Percentiles rank a stretch among this genome's conserved stretches.
phyloP scores from a whole-genome alignment of 2,888 invertebrate genomes.

The Chymomyza caudatula region DNA sequence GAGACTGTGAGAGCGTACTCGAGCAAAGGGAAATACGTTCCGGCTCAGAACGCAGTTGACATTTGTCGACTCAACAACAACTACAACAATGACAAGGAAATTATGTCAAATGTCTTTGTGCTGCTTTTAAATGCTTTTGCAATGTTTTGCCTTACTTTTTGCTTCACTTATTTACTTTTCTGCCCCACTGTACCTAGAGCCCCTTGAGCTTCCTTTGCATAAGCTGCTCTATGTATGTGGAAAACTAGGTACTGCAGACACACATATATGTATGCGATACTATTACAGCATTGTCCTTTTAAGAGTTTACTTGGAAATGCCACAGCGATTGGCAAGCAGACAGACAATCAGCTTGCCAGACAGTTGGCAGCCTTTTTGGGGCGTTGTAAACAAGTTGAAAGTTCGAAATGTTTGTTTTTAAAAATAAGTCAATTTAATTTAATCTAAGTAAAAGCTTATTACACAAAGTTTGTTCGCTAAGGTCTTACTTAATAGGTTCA shows the following conservation, averaged over 20 bases:
- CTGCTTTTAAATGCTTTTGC: slow-evolving; percentile 4
- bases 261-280: not conserved
- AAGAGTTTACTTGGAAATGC: slow-evolving; percentile 34
- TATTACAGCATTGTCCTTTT: not conserved
- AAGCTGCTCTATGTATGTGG: not conserved
- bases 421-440: not conserved
- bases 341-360: not conserved
- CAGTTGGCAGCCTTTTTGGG: slow-evolving; percentile 11
- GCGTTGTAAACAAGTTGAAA: slow-evolving; percentile 7
- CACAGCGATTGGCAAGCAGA: not conserved
- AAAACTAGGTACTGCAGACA: not conserved
- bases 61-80: slow-evolving; percentile 22
- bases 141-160: slow-evolving; percentile 11
- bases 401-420: not conserved
- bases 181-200: not conserved
- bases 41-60: slow-evolving; percentile 6
- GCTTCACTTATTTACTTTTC: slow-evolving; percentile 36
- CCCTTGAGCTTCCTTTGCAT: not conserved
- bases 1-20: not conserved
- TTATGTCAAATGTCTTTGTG: slow-evolving; percentile 56
- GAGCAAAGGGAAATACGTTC: not conserved
- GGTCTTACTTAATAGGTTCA: too few species aligned
- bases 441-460: too few species aligned
- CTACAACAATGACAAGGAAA: slow-evolving; percentile 33
- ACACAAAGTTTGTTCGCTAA: too few species aligned